Evolutionary conservation across 1,140 invertebrate genomes (phyloP).

Genomic region (Achatina immaculata): DNA sequence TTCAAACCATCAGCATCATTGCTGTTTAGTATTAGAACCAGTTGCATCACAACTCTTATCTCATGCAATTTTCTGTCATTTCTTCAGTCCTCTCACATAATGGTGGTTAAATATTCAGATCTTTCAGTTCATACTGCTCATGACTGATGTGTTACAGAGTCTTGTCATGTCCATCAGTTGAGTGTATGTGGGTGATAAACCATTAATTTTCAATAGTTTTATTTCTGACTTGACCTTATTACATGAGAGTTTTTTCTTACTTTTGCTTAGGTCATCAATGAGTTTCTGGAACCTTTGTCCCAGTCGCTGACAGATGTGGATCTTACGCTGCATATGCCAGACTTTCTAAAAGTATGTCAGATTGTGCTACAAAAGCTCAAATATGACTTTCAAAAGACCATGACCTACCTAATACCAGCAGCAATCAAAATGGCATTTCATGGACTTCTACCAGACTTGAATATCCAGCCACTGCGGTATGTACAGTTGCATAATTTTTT

Average conservation of each 20-base stretch:
- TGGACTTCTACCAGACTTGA: background rate
- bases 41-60: background rate
- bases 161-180: too few species aligned
- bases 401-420: background rate
- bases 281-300: background rate
- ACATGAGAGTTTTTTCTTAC: too few species aligned
- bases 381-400: background rate
- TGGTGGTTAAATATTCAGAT: background rate
- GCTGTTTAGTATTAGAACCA: background rate
- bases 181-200: too few species aligned
- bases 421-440: constrained; percentile 5
- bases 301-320: background rate
- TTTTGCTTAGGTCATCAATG: background rate
- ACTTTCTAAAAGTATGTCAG: background rate
- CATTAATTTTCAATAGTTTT: too few species aligned
- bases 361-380: background rate
- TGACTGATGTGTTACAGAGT: background rate
- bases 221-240: background rate
- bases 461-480: background rate
- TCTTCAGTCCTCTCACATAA: background rate
- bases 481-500: background rate
- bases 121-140: background rate
- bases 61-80: background rate
- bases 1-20: background rate
- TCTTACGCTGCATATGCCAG: background rate